A percentile compares a stretch with the other conserved stretches of the same genome.
Evolutionary conservation across 2,797 vertebrate species (phyloP).

Genomic region (Pampus argenteus): DNA sequence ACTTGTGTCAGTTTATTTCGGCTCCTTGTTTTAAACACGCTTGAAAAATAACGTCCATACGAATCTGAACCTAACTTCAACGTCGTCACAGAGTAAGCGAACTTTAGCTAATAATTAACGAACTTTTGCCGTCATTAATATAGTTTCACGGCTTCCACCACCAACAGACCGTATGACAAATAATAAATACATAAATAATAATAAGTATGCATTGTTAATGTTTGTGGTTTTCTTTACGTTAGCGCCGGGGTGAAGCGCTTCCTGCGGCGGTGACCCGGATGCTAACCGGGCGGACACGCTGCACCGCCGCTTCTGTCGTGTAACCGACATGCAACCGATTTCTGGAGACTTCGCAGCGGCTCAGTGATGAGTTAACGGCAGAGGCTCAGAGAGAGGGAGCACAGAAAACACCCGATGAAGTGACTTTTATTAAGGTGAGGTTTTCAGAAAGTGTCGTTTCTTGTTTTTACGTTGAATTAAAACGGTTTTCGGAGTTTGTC

Average conservation of each 20-base stretch:
- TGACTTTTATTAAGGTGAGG: slow-evolving; percentile 56
- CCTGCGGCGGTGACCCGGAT: slow-evolving; percentile 68
- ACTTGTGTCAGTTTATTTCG: no score
- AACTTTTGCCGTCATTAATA: no score
- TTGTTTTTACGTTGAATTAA: fast-evolving
- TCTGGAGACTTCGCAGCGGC: slow-evolving; percentile 26
- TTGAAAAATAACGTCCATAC: no score
- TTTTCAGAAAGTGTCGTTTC: fast-evolving
- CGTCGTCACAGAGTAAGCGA: no score
- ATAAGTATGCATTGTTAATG: no score
- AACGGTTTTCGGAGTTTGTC: neutral
- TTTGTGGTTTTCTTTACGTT: no score
- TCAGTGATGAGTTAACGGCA: slow-evolving; percentile 17
- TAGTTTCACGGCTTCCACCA: no score
- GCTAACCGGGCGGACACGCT: slow-evolving; percentile 78
- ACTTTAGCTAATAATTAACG: neutral
- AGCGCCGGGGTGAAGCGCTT: slow-evolving; percentile 48
- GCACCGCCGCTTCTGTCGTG: slow-evolving; percentile 42
- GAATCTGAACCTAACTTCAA: slow-evolving; percentile 1
- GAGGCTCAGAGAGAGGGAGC: neutral
- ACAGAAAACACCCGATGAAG: neutral
- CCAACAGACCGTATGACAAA: no score
- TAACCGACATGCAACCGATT: slow-evolving; percentile 33
- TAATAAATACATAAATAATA: no score
- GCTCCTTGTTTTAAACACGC: no score